Percentiles rank a stretch among this genome's conserved stretches.
phyloP scores from a whole-genome alignment of 2,797 vertebrate species.

The Lacerta bilineata region DNA sequence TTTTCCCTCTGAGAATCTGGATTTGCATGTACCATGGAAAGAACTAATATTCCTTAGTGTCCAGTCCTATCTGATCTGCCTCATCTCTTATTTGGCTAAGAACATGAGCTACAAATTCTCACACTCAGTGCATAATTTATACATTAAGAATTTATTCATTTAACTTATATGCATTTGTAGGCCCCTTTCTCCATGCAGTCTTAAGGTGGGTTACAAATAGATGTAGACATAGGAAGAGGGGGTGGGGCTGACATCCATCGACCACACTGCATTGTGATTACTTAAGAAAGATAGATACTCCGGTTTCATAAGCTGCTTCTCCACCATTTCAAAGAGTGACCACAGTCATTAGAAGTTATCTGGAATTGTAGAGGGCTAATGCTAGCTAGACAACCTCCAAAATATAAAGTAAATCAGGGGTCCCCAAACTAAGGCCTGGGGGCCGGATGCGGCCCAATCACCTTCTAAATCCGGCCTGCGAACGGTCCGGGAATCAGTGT shows the following conservation, averaged over 20 bases:
- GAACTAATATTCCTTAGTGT: background rate
- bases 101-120: background rate
- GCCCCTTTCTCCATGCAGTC: too few relatives aligned
- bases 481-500: too few relatives aligned
- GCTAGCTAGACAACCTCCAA: background rate
- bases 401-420: background rate
- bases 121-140: background rate
- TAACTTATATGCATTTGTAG: too few relatives aligned
- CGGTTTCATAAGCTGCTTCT: background rate
- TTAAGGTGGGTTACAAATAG: too few relatives aligned
- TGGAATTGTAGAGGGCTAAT: background rate
- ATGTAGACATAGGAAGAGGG: too few relatives aligned
- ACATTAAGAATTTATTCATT: too few relatives aligned
- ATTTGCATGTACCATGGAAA: constrained; percentile 48
- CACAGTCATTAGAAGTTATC: background rate
- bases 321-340: background rate
- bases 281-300: background rate
- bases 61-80: background rate
- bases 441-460: too few relatives aligned
- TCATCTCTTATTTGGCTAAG: background rate
- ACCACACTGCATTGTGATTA: too few relatives aligned
- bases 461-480: too few relatives aligned
- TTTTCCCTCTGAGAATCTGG: background rate
- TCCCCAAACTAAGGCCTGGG: too few relatives aligned
- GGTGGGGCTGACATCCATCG: too few relatives aligned